These are phyloP conservation scores for Daubentonia madagascariensis DNA, from an alignment of 2,113 vertebrate genomes.

Conservation along the genomic window DNA sequence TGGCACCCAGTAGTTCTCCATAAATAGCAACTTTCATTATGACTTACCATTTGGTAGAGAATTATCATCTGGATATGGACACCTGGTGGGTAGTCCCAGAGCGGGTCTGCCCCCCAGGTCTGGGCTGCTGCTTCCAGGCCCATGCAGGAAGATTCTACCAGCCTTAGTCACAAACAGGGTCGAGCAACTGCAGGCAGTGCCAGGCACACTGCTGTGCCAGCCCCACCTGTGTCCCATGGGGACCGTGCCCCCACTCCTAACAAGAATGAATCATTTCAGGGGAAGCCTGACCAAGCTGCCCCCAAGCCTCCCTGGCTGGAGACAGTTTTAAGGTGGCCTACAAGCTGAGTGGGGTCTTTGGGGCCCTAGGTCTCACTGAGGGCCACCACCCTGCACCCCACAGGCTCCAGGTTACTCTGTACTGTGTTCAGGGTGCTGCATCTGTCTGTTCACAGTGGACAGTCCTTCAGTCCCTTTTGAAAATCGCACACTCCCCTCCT, in stretches of 20 bases:
- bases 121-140: neutral
- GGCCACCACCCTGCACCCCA: no score
- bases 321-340: neutral
- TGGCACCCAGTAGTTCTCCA: neutral
- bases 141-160: neutral
- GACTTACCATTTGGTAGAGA: neutral
- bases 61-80: neutral
- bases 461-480: neutral
- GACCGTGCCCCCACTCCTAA: neutral
- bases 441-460: neutral
- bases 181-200: neutral
- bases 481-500: neutral
- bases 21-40: neutral
- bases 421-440: neutral
- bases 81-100: neutral
- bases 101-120: neutral
- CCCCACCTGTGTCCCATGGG: neutral
- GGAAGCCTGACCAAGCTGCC: neutral
- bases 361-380: neutral
- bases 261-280: neutral
- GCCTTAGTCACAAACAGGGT: neutral
- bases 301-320: neutral
- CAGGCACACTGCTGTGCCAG: neutral
- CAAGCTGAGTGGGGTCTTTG: neutral
- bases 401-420: no score